A percentile compares a stretch with the other conserved stretches of the same genome.
Evolutionary conservation across 2,113 vertebrate species (phyloP).

Genomic region (Proteles cristata): DNA sequence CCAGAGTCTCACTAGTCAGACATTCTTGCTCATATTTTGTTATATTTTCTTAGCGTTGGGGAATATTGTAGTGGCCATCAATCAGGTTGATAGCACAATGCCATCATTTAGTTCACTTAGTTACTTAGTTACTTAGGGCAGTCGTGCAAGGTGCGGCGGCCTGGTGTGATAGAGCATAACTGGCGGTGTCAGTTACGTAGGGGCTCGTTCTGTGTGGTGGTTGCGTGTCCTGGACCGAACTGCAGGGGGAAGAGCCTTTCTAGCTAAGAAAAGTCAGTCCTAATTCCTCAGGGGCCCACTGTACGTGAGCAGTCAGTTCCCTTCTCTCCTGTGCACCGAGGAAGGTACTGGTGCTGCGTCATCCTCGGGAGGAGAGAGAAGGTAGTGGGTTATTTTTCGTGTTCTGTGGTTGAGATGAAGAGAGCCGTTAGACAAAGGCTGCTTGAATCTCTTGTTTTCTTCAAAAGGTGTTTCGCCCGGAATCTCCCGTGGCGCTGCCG

Average conservation of each 20-base stretch:
- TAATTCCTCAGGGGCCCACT: neutral
- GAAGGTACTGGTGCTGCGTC: neutral
- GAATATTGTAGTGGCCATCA: neutral
- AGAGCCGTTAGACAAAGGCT: neutral
- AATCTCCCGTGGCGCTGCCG: neutral
- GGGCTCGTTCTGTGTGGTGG: accelerated
- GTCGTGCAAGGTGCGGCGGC: no score
- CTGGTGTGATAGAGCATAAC: neutral
- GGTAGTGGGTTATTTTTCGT: neutral
- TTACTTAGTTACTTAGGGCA: no score
- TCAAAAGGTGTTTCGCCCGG: neutral
- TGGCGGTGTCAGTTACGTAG: no score
- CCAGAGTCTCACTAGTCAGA: neutral
- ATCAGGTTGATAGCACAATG: neutral
- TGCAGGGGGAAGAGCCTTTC: neutral
- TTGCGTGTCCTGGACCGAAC: accelerated
- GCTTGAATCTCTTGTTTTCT: neutral
- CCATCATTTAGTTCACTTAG: no score
- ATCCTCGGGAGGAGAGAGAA: neutral
- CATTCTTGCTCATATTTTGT: neutral
- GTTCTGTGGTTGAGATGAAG: neutral
- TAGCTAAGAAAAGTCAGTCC: neutral
- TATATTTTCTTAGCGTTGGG: neutral
- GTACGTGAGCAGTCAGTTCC: no score
- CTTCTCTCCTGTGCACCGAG: neutral